Evolutionary conservation across 2,113 vertebrate species (phyloP), one percentile per base, ranked within the genome.

Genomic region (Gobiocypris rarus): DNA sequence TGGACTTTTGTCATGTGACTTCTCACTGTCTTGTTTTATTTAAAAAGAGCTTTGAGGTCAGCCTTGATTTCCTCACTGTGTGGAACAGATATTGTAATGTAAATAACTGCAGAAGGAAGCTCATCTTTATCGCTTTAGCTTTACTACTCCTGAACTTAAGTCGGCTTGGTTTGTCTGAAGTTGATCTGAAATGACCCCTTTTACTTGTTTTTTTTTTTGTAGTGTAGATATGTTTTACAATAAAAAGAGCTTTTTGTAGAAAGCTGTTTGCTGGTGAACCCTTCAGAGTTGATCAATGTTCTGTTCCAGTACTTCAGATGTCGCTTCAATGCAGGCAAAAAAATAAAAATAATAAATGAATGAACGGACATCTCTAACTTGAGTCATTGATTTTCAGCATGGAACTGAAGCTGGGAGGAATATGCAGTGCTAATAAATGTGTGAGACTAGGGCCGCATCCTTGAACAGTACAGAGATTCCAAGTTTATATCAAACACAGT

Each of bases 1-100:
- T 41, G 22, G 65, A 70, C 63, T 24, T 80, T 56, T 82, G 48
- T 82, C 63, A 82, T 41, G 63, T 82, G 63, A 82, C 65, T 81
- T 58, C 75, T 58, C 50, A 22, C 75, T 58, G 71, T 54, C 56
- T 54, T 43, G 54, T 31, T 50, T 80, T 6, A 50, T 15, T n/a
- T 48, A 22, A 67, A 31, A 50, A 50, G 59, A 50, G 43, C 63
- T 26, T 56, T 70, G 17, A 41, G 65, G 26, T 26, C 10, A 70
- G 48, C 48, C 45, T 70, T 14, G 48, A 70, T 14, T 67, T 67
- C 61, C 61, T 67, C 17, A 17, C 4, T 34, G n/a, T 63, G 1
- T 0, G 7, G 6, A 28, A 79, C 78, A 22, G 63, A 81, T 58
- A 79, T 63, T 70, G 43, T 48, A 38, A 81, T 34, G 19, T 3